These are phyloP conservation scores for Mobula birostris DNA, from an alignment of 2,113 vertebrate species.

Conservation along the genomic window DNA sequence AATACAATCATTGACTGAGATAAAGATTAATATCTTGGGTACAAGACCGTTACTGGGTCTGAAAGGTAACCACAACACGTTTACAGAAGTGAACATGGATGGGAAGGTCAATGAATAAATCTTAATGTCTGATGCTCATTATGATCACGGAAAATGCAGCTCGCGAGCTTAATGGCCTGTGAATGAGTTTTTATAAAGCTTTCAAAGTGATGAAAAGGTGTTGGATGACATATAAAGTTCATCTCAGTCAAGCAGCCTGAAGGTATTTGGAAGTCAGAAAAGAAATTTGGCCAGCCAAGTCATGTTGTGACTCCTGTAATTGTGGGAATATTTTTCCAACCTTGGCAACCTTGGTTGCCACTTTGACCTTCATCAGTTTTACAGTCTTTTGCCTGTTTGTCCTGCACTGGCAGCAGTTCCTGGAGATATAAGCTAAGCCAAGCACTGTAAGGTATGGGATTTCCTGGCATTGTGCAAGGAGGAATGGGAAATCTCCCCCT, in stretches of 20 bases:
- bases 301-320: neutral
- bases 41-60: neutral
- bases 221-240: constrained; percentile 36
- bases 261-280: neutral
- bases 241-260: constrained; percentile 12
- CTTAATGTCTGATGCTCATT: neutral
- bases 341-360: neutral
- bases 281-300: neutral
- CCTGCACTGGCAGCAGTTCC: constrained; percentile 14
- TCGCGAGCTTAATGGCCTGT: constrained; percentile 13
- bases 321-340: neutral
- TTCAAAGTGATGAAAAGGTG: constrained; percentile 26
- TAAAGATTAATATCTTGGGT: neutral
- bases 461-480: constrained; percentile 29
- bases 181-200: neutral
- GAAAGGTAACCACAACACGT: too few species aligned
- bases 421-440: neutral
- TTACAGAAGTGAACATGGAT: neutral
- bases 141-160: neutral
- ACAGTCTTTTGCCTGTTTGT: neutral
- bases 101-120: neutral
- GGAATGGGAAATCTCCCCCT: constrained; percentile 4
- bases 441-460: constrained; percentile 17
- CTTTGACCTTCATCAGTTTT: constrained; percentile 30
- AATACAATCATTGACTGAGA: neutral